Evolutionary conservation across 2,888 invertebrate species (phyloP).

Genomic region (Pogonocherus hispidulus): DNA sequence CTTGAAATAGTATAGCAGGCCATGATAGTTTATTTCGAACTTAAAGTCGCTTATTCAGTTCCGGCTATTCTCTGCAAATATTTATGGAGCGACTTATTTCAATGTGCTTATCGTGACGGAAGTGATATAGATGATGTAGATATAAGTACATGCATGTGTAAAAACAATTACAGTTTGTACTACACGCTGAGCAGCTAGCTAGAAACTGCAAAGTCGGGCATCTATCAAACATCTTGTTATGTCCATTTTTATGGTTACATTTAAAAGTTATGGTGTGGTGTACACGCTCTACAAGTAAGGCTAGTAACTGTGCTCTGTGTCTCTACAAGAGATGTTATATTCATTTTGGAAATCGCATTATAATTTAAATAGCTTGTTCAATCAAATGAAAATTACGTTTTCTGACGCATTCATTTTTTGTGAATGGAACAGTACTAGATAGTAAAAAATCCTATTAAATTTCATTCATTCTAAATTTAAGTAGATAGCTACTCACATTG

Average conservation of each 20-base stretch:
- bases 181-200: slow-evolving; percentile 55
- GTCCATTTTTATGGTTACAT: slow-evolving; percentile 36
- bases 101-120: slow-evolving; percentile 59
- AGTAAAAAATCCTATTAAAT: slow-evolving; percentile 10
- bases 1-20: background rate
- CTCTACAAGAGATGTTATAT: slow-evolving; percentile 2
- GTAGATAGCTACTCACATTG: background rate
- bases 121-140: slow-evolving; percentile 61
- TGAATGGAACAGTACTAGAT: slow-evolving; percentile 2
- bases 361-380: slow-evolving; percentile 16
- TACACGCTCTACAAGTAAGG: slow-evolving; percentile 21
- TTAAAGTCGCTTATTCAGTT: slow-evolving; percentile 27
- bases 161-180: slow-evolving; percentile 60
- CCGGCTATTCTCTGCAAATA: slow-evolving; percentile 42
- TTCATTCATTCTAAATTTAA: slow-evolving; percentile 9
- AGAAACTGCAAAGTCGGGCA: slow-evolving; percentile 46
- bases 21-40: slow-evolving; percentile 20
- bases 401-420: background rate
- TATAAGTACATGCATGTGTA: slow-evolving; percentile 61
- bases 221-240: slow-evolving; percentile 53
- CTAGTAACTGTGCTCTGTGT: slow-evolving; percentile 22
- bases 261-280: slow-evolving; percentile 32
- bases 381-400: slow-evolving; percentile 9
- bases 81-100: slow-evolving; percentile 54
- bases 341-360: slow-evolving; percentile 14